These are phyloP conservation scores for Recurvirostra avosetta DNA, from an alignment of 2,113 vertebrate species.

Conservation along the genomic window DNA sequence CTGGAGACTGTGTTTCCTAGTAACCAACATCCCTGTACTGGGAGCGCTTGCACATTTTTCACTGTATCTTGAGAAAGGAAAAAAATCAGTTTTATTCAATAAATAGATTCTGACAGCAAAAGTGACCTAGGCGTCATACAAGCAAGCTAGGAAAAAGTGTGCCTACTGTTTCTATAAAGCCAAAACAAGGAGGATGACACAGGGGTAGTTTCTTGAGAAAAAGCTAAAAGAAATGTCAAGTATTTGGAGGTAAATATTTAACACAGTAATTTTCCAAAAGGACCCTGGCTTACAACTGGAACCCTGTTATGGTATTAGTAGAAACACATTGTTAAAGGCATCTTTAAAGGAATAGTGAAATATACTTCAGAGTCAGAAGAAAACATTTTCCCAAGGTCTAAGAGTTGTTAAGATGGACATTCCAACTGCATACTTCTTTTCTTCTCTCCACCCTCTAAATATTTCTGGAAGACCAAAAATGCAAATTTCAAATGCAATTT, in stretches of 20 bases:
- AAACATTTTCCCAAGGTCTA: background rate
- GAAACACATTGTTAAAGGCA: background rate
- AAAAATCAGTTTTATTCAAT: slow-evolving; percentile 35
- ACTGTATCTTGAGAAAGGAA: slow-evolving; percentile 7
- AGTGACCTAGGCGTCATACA: slow-evolving; percentile 18
- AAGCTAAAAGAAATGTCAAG: background rate
- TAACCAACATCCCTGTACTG: slow-evolving; percentile 2
- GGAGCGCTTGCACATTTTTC: slow-evolving; percentile 30
- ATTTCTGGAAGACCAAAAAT: background rate
- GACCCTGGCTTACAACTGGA: background rate
- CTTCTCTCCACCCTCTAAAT: background rate
- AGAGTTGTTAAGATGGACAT: background rate
- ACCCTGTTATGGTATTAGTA: background rate
- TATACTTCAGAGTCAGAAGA: background rate
- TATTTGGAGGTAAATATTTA: background rate
- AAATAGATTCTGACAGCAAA: slow-evolving; percentile 54
- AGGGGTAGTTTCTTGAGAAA: background rate
- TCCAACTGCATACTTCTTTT: background rate
- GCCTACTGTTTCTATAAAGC: background rate
- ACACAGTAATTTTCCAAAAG: background rate
- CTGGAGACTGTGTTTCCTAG: slow-evolving; percentile 43
- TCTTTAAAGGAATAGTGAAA: background rate
- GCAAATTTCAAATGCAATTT: background rate
- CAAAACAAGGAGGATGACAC: background rate
- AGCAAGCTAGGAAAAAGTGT: background rate